These are phyloP conservation scores for Anticlea derivata DNA, from an alignment of 2,888 invertebrate species.

Conservation along the genomic window DNA sequence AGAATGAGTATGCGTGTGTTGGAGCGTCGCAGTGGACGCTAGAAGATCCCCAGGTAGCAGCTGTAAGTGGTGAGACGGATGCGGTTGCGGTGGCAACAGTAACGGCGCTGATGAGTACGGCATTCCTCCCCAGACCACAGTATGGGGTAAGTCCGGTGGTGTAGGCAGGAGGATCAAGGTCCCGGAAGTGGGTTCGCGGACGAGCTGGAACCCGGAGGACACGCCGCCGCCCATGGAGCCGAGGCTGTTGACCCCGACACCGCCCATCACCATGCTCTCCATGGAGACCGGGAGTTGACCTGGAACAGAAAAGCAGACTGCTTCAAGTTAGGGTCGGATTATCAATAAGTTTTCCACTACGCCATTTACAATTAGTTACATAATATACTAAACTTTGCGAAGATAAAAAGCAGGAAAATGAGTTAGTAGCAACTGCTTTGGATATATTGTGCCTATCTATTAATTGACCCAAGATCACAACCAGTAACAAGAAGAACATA, in stretches of 20 bases:
- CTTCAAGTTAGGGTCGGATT: constrained; percentile 25
- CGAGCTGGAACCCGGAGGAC: constrained; percentile 92
- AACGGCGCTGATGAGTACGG: constrained; percentile 73
- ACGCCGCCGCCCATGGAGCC: constrained; percentile 85
- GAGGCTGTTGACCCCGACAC: constrained; percentile 86
- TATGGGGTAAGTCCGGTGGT: constrained; percentile 87
- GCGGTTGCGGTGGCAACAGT: constrained; percentile 75
- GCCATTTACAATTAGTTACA: neutral
- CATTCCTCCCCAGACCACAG: constrained; percentile 90
- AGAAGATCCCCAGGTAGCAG: constrained; percentile 87
- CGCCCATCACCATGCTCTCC: constrained; percentile 89
- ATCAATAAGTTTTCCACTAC: constrained; percentile 8
- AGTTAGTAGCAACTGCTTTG: too few relatives aligned
- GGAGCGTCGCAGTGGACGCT: constrained; percentile 85
- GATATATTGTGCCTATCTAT: too few relatives aligned
- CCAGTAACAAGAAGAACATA: too few relatives aligned
- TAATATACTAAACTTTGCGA: too few relatives aligned
- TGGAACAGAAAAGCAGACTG: constrained; percentile 59
- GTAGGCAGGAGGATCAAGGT: constrained; percentile 91
- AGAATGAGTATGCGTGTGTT: constrained; percentile 88
- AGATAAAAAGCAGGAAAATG: too few relatives aligned
- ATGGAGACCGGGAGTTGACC: constrained; percentile 85
- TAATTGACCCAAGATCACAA: too few relatives aligned
- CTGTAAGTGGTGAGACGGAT: constrained; percentile 86
- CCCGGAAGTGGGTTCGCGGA: constrained; percentile 93